These are phyloP conservation scores for Pteropus rufus DNA, from an alignment of 2,797 vertebrate species.

Conservation along the genomic window DNA sequence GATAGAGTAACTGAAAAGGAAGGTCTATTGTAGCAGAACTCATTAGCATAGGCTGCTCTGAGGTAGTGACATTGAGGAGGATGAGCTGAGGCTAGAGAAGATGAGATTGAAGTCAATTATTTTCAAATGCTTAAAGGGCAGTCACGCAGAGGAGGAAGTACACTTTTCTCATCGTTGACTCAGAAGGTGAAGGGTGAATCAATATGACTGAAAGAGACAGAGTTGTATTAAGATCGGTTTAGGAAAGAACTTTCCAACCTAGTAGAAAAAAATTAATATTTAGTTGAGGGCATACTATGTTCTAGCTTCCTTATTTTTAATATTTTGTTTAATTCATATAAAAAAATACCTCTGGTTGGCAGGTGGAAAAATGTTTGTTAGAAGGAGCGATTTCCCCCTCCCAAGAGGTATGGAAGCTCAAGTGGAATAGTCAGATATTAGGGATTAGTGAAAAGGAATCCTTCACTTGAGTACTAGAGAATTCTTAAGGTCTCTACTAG, in stretches of 20 bases:
- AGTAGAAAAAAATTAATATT: background rate
- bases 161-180: background rate
- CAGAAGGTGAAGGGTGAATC: background rate
- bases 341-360: no score
- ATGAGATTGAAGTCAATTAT: background rate
- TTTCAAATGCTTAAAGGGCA: background rate
- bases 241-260: background rate
- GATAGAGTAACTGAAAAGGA: background rate
- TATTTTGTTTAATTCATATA: background rate
- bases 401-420: background rate
- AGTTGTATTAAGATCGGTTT: background rate
- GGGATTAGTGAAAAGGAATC: background rate
- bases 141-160: accelerated
- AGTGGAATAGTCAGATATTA: background rate
- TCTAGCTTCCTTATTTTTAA: background rate
- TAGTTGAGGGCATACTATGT: background rate
- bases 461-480: background rate
- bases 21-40: background rate
- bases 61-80: background rate
- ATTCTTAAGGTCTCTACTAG: background rate
- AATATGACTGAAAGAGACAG: background rate
- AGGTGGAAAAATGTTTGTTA: background rate
- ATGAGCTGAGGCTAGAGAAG: background rate
- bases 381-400: background rate
- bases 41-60: background rate